These are phyloP conservation scores for Rosalia funebris DNA, from an alignment of 2,888 invertebrate species.

Conservation along the genomic window DNA sequence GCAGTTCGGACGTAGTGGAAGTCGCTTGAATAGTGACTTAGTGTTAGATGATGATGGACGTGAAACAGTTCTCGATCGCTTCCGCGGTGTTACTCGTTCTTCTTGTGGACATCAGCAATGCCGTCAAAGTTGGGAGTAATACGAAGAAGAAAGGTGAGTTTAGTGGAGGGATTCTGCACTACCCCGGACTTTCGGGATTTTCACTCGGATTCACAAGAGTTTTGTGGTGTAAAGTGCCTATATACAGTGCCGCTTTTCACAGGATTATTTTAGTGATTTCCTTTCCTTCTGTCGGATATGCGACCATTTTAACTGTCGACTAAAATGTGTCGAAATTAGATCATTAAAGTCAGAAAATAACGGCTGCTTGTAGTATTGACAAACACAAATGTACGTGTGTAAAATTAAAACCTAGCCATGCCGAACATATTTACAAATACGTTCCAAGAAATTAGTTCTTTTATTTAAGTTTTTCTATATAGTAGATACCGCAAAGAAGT, in stretches of 20 bases:
- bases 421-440: background rate
- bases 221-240: slow-evolving; percentile 21
- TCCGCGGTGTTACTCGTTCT: slow-evolving; percentile 23
- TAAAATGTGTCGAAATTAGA: slow-evolving; percentile 1
- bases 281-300: background rate
- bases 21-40: slow-evolving; percentile 36
- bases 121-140: slow-evolving; percentile 31
- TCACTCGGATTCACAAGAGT: slow-evolving; percentile 5
- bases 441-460: background rate
- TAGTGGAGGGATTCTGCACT: slow-evolving; percentile 8
- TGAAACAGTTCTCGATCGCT: slow-evolving; percentile 22
- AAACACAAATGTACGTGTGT: background rate
- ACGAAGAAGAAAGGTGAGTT: slow-evolving; percentile 34
- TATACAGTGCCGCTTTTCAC: slow-evolving; percentile 12
- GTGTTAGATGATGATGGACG: slow-evolving; percentile 37
- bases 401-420: background rate
- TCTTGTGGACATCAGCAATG: slow-evolving; percentile 20
- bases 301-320: background rate
- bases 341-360: background rate
- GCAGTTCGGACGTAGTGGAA: slow-evolving; percentile 30
- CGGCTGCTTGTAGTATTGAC: background rate
- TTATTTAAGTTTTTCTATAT: background rate
- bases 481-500: background rate
- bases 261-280: slow-evolving; percentile 15
- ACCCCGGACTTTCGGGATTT: slow-evolving; percentile 3